phyloP scores from a whole-genome alignment of 2,797 vertebrate genomes.

The Diplodus puntazzo region DNA sequence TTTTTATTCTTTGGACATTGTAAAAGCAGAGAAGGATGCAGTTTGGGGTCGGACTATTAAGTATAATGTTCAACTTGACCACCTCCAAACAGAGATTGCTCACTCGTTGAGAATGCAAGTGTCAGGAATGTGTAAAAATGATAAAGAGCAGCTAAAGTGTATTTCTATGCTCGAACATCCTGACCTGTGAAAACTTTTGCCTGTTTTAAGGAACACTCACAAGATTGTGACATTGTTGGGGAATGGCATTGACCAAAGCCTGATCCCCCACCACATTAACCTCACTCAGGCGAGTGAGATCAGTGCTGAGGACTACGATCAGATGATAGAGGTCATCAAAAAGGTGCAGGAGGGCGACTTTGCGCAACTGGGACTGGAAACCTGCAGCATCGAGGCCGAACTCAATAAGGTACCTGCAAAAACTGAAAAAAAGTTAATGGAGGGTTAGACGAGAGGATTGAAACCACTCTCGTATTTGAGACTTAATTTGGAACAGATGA shows the following conservation, averaged over 20 bases:
- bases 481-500: conserved; percentile 18
- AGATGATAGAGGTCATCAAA: conserved; percentile 89
- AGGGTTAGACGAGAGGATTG: background rate
- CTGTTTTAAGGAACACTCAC: conserved; percentile 87
- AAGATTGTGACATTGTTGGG: conserved; percentile 89
- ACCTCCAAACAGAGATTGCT: background rate
- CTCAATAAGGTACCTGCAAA: conserved; percentile 90
- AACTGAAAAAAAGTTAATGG: background rate
- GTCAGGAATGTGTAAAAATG: background rate
- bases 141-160: background rate
- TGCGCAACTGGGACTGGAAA: conserved; percentile 85
- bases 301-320: conserved; percentile 89
- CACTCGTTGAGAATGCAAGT: background rate
- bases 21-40: background rate
- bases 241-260: conserved; percentile 82
- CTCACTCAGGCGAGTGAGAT: conserved; percentile 87
- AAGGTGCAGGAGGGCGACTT: conserved; percentile 88
- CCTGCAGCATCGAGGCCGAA: conserved; percentile 93
- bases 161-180: background rate
- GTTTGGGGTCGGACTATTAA: background rate
- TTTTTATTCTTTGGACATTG: background rate
- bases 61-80: background rate
- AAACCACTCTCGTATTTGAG: background rate
- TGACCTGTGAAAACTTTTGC: background rate
- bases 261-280: conserved; percentile 93